Evolutionary conservation across 2,797 vertebrate species (phyloP).

Genomic region (Dromococcyx pavoninus): DNA sequence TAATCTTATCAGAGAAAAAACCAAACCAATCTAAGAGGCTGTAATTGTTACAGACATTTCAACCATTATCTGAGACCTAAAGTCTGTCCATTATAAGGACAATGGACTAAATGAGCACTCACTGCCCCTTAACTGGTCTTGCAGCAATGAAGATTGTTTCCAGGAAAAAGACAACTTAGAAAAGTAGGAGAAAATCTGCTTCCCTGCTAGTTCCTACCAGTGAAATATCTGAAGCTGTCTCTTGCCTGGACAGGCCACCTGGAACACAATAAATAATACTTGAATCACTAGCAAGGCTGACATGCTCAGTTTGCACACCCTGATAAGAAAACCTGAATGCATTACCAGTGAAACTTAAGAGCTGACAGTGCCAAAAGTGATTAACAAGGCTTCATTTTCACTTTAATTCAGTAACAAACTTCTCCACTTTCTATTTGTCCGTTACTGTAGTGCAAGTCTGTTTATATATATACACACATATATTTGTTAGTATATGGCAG

Average conservation of each 20-base stretch:
- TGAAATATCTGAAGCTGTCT: background rate
- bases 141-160: background rate
- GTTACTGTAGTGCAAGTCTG: background rate
- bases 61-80: background rate
- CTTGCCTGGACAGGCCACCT: background rate
- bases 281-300: background rate
- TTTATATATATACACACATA: background rate
- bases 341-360: background rate
- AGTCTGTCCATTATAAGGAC: background rate
- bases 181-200: background rate
- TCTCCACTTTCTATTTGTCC: background rate
- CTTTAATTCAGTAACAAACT: background rate
- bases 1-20: background rate
- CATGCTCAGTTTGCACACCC: background rate
- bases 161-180: background rate
- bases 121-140: background rate
- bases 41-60: background rate
- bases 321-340: background rate
- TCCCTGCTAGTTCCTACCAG: background rate
- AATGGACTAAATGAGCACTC: background rate
- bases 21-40: background rate
- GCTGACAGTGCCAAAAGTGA: background rate
- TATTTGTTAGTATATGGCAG: background rate
- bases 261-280: background rate
- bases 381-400: background rate